Conservation (phyloP, 2,113 vertebrate genomes). For the Chrysemys picta region DNA sequence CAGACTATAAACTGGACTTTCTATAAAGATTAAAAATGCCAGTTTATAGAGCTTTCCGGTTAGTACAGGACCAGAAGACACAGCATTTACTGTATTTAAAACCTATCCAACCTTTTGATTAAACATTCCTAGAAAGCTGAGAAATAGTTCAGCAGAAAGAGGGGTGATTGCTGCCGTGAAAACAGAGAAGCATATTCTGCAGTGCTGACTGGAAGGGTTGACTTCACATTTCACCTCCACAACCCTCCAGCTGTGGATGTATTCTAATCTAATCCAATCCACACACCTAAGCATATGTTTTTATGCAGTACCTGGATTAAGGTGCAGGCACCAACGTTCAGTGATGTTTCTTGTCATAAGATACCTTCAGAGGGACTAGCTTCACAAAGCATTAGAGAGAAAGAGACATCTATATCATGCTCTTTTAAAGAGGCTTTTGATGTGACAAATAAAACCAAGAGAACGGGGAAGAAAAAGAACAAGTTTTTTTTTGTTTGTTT, state of each 20-base stretch:
- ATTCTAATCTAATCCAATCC: background rate
- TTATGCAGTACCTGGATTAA: background rate
- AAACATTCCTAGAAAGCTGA: background rate
- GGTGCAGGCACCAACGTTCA: background rate
- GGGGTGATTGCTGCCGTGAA: background rate
- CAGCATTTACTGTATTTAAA: background rate
- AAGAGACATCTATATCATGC: background rate
- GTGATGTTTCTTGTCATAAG: background rate
- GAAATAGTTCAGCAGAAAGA: background rate
- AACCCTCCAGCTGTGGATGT: background rate
- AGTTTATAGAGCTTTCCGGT: no score
- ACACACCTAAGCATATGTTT: background rate
- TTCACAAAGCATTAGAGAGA: background rate
- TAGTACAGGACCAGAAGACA: no score
- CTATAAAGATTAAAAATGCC: no score
- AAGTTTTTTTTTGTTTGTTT: background rate
- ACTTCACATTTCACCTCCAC: background rate
- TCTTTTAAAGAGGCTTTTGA: background rate
- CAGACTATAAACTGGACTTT: no score
- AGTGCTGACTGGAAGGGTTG: background rate
- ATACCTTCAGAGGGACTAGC: background rate
- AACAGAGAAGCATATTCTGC: background rate
- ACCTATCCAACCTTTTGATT: background rate
- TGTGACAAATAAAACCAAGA: background rate
- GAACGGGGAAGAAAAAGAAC: background rate